Base-by-base conservation (phyloP, 2,888 invertebrate genomes). In the Euplagia quadripunctaria region DNA sequence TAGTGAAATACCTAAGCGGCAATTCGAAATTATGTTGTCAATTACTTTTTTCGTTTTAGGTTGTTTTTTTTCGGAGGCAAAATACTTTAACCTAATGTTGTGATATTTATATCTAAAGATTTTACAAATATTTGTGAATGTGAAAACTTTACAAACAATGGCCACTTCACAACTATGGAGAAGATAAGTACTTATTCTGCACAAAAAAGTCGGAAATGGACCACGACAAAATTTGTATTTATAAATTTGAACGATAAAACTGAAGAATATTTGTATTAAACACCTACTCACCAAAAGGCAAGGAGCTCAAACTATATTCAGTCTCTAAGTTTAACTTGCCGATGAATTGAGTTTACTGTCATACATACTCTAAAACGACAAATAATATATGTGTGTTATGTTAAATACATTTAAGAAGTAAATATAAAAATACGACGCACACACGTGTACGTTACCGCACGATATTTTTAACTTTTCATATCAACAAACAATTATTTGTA, bases 401-500 rank as follows among this genome's bases (percentile, higher is more conserved):
- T 70, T 66, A 80, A 78, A 77, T 42, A 42, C 73, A 79, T 75
- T 85, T 79, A 85, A 82, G 82, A 84, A 79, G 79, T 77, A 81
- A 83, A 78, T 67, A 80, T 73, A 77, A 81, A 81, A 79, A 81
- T 76, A 83, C 77, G 70, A 74, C 70, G 74, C 75, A 64, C 64
- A 78, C 68, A 75, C 14, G 43, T 71, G 66, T 70, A 79, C 71
- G 75, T 77, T 72, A 71, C 71, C 42, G 78, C 75, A 70, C 20
- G 68, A 74, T 77, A 78, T 66, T 68, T 64, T 66, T 75, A 70
- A 73, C n/a, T 61, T 70, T 77, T 77, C 80, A 74, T 75, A 75
- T 72, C 66, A 82, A 75, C 78, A 78, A 80, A 82, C 74, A 79
- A 78, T 76, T 71, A 64, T 82, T 81, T 83, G 75, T 84, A 84